These are phyloP conservation scores for Pachyramphus minor DNA, from an alignment of 2,113 vertebrate genomes.

Conservation along the genomic window DNA sequence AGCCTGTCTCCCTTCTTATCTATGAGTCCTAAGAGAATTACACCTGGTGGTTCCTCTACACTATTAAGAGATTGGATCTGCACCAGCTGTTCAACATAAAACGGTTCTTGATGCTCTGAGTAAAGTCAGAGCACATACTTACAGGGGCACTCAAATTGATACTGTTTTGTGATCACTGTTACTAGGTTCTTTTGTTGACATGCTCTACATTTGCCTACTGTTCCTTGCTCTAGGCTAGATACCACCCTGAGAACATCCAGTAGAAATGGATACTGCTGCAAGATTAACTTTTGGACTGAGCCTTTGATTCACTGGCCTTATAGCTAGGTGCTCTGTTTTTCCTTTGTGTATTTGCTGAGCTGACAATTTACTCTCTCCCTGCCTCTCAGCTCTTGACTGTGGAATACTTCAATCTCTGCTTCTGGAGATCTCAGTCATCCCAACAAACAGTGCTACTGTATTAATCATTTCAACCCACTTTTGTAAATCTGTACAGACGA, in stretches of 20 bases:
- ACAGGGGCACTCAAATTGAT: not conserved
- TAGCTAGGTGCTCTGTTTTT: not conserved
- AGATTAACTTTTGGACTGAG: not conserved
- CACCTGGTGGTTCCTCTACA: not conserved
- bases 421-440: not conserved
- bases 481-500: not conserved
- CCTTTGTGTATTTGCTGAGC: fast-evolving
- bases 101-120: not conserved
- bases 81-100: not conserved
- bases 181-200: not conserved
- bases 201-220: not conserved
- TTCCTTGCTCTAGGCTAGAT: not conserved
- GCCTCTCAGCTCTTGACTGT: not conserved
- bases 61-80: not conserved
- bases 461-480: not conserved
- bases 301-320: not conserved
- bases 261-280: not conserved
- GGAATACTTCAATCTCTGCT: not conserved
- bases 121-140: not conserved
- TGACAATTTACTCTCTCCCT: not conserved
- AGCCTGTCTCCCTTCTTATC: not conserved
- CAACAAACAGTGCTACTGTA: not conserved
- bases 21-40: not conserved
- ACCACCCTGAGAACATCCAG: not conserved
- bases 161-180: not conserved